Base-by-base conservation (phyloP, 2,113 vertebrate genomes). In the Dipodomys ordii region DNA sequence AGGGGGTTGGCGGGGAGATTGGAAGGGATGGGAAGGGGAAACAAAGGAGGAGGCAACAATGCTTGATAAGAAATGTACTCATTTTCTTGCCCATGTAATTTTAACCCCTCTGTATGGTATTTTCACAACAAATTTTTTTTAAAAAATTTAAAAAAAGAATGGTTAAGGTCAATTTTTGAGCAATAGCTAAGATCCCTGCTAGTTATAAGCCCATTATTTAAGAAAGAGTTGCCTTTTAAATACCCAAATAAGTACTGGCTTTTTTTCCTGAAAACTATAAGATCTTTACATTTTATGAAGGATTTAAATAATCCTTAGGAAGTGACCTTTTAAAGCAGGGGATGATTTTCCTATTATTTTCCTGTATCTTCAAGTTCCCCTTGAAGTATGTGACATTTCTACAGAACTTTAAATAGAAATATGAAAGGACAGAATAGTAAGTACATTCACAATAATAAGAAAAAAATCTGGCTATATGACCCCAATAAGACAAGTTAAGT, bases 381-480 rank as follows among this genome's bases (percentile, higher is more conserved):
- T 39, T 88, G 67, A 96, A 85, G 39, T 69, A 32, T 83, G 12
- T 96, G 74, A 62, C 85, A 89, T 97, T 97, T 95, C 82, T 2
- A 67, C 25, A 88, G 93, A 87, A 88, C 68, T 90, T 97, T 74
- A 85, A 87, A 81, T 91, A 90, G 84, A 95, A 95, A 73, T 91
- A 81, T 35, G 35, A 93, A 96, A 94, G 27, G 11, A 49, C 3
- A 69, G 64, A 92, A 62, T 3, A 83, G 57, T 13, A 79, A 93
- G 23, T 76, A 82, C 79, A 87, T 91, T 90, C 78, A 77, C 81
- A 95, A 69, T n/a, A 7, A 0, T 93, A 57, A 57, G 12, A 85
- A 87, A 93, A 87, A 87, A 62, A 67, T 46, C 65, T 95, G 18
- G 0, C 57, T 91, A 27, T 95, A 44, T 87, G 91, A 95, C 46